Evolutionary conservation across 1,140 invertebrate species (phyloP).

Genomic region (Magallana gigas): DNA sequence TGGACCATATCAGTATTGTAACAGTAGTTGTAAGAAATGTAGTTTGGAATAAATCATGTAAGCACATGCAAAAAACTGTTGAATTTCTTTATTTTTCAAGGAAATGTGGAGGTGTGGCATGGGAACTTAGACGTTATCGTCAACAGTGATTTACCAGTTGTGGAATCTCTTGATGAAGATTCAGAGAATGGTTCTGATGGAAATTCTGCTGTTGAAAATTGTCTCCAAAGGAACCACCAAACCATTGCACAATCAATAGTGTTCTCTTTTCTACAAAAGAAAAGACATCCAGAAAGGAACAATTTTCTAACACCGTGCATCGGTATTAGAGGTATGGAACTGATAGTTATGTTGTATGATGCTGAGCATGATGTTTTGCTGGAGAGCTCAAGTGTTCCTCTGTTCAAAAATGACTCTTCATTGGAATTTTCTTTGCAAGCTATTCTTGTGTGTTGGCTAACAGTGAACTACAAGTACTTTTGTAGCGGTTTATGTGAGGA

Average conservation of each 20-base stretch:
- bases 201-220: neutral
- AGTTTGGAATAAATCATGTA: no score
- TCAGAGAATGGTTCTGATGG: neutral
- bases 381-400: neutral
- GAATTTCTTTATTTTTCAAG: neutral
- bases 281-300: neutral
- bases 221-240: neutral
- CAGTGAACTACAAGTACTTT: neutral
- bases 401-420: neutral
- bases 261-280: neutral
- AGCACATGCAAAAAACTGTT: no score
- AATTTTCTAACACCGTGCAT: neutral
- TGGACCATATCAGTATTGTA: no score
- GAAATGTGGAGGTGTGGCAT: constrained; percentile 35
- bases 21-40: no score
- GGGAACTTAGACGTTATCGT: neutral
- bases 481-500: neutral
- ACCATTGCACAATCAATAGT: neutral
- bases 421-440: neutral
- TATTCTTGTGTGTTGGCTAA: neutral
- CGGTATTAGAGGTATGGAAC: no score
- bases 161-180: neutral
- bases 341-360: no score
- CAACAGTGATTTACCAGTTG: neutral
- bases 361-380: no score